Percentiles rank a stretch among this genome's conserved stretches.
Conservation (phyloP, 2,888 invertebrate genomes). For the Carpatolechia fugitivella region DNA sequence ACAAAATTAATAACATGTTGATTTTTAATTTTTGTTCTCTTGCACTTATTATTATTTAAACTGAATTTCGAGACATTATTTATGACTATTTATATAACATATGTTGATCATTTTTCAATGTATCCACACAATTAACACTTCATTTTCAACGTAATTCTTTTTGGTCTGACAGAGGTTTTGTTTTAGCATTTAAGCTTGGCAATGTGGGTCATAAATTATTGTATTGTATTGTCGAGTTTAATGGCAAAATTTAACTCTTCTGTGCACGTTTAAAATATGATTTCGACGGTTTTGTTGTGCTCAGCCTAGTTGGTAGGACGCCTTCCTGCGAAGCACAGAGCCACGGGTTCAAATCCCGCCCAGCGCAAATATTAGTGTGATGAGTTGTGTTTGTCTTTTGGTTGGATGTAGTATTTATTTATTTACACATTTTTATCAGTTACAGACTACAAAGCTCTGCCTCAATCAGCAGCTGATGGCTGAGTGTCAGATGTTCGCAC, state of each 20-base stretch:
- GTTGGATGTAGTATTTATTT: no score
- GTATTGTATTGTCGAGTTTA: slow-evolving; percentile 34
- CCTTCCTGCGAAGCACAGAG: no score
- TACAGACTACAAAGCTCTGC: no score
- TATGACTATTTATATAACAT: slow-evolving; percentile 79
- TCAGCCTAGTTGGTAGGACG: no score
- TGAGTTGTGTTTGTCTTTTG: no score
- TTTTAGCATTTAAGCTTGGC: slow-evolving; percentile 50
- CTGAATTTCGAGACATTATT: slow-evolving; percentile 75
- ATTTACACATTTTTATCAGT: no score
- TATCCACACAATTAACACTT: slow-evolving; percentile 78
- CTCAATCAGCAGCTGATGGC: no score
- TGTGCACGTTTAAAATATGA: no score
- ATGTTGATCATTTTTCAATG: slow-evolving; percentile 79
- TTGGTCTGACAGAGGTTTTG: slow-evolving; percentile 52
- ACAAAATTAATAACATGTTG: slow-evolving; percentile 77
- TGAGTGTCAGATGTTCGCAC: no score
- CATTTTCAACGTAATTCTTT: slow-evolving; percentile 70
- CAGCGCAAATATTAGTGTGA: no score
- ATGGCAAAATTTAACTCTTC: not conserved
- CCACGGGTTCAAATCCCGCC: no score
- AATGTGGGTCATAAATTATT: slow-evolving; percentile 43
- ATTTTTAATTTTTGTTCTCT: slow-evolving; percentile 75
- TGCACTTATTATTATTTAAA: slow-evolving; percentile 79
- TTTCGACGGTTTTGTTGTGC: no score